These are phyloP conservation scores for Tromatobia lineatoria DNA, from an alignment of 2,888 invertebrate genomes.

Conservation along the genomic window DNA sequence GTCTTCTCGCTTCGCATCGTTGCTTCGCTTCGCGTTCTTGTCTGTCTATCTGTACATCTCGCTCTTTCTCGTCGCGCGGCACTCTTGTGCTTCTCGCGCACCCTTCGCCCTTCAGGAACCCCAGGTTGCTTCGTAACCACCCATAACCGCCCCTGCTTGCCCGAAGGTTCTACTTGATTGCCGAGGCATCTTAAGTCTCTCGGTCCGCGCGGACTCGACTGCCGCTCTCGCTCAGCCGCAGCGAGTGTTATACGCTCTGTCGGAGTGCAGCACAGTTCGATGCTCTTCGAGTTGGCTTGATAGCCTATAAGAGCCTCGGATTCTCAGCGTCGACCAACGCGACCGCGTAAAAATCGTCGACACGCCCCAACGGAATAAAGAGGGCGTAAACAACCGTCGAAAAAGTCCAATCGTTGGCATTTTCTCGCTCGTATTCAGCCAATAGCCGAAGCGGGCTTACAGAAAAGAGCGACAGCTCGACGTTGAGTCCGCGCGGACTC, in stretches of 20 bases:
- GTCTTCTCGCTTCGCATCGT: constrained; percentile 60
- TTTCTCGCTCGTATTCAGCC: constrained; percentile 53
- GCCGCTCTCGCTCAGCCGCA: constrained; percentile 10
- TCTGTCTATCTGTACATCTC: constrained; percentile 39
- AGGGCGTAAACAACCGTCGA: constrained; percentile 77
- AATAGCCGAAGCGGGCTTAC: constrained; percentile 52
- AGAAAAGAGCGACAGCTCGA: constrained; percentile 71
- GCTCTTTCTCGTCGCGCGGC: constrained; percentile 42
- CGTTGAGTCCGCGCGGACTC: constrained; percentile 83
- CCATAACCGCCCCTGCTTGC: constrained; percentile 84
- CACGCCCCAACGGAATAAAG: constrained; percentile 80
- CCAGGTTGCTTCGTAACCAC: constrained; percentile 79
- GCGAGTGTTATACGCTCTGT: not conserved
- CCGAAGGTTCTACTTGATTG: constrained; percentile 85
- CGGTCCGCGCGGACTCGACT: constrained; percentile 80
- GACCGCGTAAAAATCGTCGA: constrained; percentile 75
- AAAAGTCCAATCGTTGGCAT: constrained; percentile 80
- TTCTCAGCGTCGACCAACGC: constrained; percentile 73
- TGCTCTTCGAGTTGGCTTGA: not conserved
- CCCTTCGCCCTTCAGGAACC: constrained; percentile 69
- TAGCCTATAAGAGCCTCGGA: constrained; percentile 75
- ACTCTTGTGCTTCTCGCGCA: constrained; percentile 61
- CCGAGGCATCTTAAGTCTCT: constrained; percentile 83
- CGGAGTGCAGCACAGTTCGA: not conserved
- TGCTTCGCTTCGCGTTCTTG: constrained; percentile 51